A percentile compares a stretch with the other conserved stretches of the same genome.
These are phyloP conservation scores for Pseudomyrmex dendroicus DNA, from an alignment of 1,140 invertebrate genomes.

Conservation along the genomic window DNA sequence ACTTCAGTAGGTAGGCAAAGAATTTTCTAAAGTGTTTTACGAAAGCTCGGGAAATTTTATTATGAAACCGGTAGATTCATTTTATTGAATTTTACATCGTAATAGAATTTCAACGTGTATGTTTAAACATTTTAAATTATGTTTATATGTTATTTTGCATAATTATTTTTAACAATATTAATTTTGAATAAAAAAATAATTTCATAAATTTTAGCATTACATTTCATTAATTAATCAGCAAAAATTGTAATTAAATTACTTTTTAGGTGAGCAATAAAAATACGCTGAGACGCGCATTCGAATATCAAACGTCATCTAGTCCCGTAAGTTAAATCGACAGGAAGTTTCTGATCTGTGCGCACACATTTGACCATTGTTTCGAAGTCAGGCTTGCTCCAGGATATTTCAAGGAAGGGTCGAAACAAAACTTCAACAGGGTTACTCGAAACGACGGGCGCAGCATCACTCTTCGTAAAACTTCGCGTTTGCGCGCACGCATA, in stretches of 20 bases:
- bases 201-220: too few species aligned
- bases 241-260: too few species aligned
- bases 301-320: background rate
- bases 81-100: background rate
- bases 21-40: too few species aligned
- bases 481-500: slow-evolving; percentile 16
- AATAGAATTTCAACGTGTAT: too few species aligned
- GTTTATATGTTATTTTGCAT: too few species aligned
- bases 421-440: background rate
- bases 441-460: slow-evolving; percentile 13
- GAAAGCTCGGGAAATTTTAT: background rate
- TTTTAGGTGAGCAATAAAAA: too few species aligned
- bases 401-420: slow-evolving; percentile 14
- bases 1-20: background rate
- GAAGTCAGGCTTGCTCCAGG: background rate
- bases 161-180: too few species aligned
- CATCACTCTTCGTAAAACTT: slow-evolving; percentile 52
- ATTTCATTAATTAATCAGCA: too few species aligned
- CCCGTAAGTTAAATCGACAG: background rate
- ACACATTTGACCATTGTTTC: background rate
- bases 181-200: too few species aligned
- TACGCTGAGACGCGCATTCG: too few species aligned
- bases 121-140: too few species aligned
- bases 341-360: background rate
- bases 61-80: background rate